These are phyloP conservation scores for Eristalinus sepulchralis DNA, from an alignment of 2,888 invertebrate species.

Conservation along the genomic window DNA sequence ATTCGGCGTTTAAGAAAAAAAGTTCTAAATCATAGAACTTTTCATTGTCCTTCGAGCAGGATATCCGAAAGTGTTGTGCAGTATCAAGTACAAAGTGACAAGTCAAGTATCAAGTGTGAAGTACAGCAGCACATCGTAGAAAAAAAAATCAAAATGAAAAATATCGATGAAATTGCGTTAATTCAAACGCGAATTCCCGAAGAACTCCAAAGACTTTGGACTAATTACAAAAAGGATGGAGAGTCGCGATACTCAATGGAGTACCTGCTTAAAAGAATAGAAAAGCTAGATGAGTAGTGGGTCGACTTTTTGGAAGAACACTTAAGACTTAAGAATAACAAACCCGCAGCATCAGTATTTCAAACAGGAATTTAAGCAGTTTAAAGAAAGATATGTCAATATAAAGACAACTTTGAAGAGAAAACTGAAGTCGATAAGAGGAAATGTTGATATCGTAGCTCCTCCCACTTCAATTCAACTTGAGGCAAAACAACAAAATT, in stretches of 20 bases:
- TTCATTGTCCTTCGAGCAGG: no score
- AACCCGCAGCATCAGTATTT: not conserved
- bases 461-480: not conserved
- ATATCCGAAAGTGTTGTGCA: no score
- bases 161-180: no score
- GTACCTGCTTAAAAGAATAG: not conserved
- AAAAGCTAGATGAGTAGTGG: not conserved
- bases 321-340: slow-evolving; percentile 5
- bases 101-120: no score
- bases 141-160: no score
- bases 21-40: no score
- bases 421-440: not conserved
- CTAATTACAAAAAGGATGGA: no score
- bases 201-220: no score
- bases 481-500: not conserved
- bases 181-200: no score
- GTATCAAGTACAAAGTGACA: no score
- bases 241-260: slow-evolving; percentile 16
- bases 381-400: not conserved
- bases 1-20: no score
- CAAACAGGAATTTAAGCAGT: not conserved
- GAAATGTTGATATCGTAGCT: not conserved
- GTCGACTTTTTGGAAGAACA: slow-evolving; percentile 11
- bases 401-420: slow-evolving; percentile 4
- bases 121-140: no score